Base-by-base conservation (phyloP, 2,888 invertebrate genomes). In the Rotaria socialis region DNA sequence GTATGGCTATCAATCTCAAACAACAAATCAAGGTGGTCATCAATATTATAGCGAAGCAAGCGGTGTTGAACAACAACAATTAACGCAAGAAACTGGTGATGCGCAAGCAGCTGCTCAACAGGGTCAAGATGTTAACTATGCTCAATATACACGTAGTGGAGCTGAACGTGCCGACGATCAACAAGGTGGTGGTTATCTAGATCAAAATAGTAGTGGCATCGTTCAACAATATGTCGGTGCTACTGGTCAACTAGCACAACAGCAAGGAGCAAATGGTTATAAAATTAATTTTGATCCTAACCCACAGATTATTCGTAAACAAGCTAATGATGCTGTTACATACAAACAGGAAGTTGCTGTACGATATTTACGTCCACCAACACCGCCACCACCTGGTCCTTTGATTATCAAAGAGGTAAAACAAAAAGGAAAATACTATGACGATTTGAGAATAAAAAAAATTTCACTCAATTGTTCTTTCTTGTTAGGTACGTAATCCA, bases 271-370 rank as follows among this genome's bases (percentile, higher is more conserved):
- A n/a, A 43, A 85, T 41, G 67, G 58, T 22, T 86, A 86, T n/a
- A 58, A 85, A 60, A 86, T 86, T 19, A 86, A 86, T 52, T 43
- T 43, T n/a, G 86, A 86, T 60, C 85, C 75, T 19, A 85, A 85
- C 56, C 86, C 86, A 47, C 75, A 86, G 41, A 50, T 86, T n/a
- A 75, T 86, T 22, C 74, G 47, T 27, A 86, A 86, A 60, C 52
- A 80, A 24, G 74, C 86, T 1, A 55, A 52, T 22, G 67, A 86
- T 47, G 55, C 55, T 35, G 55, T 86, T 50, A 85, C 85, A 58
- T 86, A 85, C 50, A 84, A 85, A 22, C 86, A 86, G 60, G 86
- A 86, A 58, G 27, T 86, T 4, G 86, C 86, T 16, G 85, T 86
- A 10, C 52, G 86, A 58, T 86, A 86, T 84, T 58, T 86, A 35